Conservation (phyloP, 2,888 invertebrate species). For the Acanthacorydalis orientalis region DNA sequence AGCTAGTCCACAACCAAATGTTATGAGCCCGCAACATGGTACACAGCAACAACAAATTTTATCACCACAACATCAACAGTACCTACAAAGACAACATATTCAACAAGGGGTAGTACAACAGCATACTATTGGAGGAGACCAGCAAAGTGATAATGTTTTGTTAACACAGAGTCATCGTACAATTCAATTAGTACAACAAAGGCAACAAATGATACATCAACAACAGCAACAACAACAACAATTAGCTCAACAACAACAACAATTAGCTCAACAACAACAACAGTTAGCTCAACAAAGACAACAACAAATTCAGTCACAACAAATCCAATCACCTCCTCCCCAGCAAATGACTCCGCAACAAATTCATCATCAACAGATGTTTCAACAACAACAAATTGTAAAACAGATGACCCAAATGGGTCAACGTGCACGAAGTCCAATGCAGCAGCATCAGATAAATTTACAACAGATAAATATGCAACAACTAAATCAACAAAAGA, state of each 20-base stretch:
- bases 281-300: slow-evolving; percentile 13
- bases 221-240: slow-evolving; percentile 30
- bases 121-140: slow-evolving; percentile 12
- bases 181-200: slow-evolving; percentile 15
- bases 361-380: slow-evolving; percentile 15
- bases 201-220: slow-evolving; percentile 23
- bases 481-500: slow-evolving; percentile 14
- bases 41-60: slow-evolving; percentile 15
- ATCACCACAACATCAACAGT: neutral
- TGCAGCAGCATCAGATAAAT: slow-evolving; percentile 16
- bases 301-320: slow-evolving; percentile 12
- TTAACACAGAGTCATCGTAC: slow-evolving; percentile 26
- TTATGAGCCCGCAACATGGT: slow-evolving; percentile 15
- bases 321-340: slow-evolving; percentile 16
- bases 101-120: slow-evolving; percentile 17
- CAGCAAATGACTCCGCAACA: slow-evolving; percentile 17
- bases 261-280: slow-evolving; percentile 15
- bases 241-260: slow-evolving; percentile 30
- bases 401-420: slow-evolving; percentile 22
- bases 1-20: slow-evolving; percentile 30
- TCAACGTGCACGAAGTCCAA: slow-evolving; percentile 18
- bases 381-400: slow-evolving; percentile 15
- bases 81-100: slow-evolving; percentile 1
- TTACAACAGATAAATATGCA: slow-evolving; percentile 9
- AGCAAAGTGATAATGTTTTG: neutral